Conservation (phyloP, 1,140 invertebrate genomes). For the Drosophila nebulosa region DNA sequence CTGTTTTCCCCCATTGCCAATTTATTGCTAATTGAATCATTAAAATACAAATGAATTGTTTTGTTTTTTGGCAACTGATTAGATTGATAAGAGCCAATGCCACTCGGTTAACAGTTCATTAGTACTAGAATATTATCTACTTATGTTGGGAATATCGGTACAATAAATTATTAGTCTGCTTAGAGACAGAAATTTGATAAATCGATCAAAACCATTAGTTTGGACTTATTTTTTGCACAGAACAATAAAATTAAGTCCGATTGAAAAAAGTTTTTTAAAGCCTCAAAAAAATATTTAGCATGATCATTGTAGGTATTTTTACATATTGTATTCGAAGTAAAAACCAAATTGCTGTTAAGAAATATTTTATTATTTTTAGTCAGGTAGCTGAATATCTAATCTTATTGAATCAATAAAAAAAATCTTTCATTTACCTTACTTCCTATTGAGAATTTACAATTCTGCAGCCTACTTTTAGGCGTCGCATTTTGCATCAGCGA, state of each 20-base stretch:
- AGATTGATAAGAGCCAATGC: conserved; percentile 11
- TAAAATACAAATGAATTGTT: conserved; percentile 2
- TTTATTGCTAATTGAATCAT: conserved; percentile 33
- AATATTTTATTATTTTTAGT: no score
- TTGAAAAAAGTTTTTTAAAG: neutral
- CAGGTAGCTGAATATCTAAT: no score
- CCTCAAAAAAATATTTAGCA: no score
- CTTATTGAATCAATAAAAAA: no score
- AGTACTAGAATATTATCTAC: neutral
- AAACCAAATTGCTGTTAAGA: no score
- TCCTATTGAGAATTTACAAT: no score
- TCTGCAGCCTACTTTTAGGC: neutral
- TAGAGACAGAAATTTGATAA: neutral
- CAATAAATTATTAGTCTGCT: neutral
- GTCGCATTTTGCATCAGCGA: neutral
- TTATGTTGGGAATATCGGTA: neutral
- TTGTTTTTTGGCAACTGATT: neutral
- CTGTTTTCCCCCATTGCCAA: conserved; percentile 9
- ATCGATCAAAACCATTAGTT: neutral
- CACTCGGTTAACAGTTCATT: conserved; percentile 31
- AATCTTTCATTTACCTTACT: no score
- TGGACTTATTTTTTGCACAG: neutral
- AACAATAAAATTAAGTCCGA: neutral
- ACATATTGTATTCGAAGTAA: no score
- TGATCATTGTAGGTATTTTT: no score